Evolutionary conservation across 1,140 invertebrate genomes (phyloP).

Genomic region (Spodoptera litura): DNA sequence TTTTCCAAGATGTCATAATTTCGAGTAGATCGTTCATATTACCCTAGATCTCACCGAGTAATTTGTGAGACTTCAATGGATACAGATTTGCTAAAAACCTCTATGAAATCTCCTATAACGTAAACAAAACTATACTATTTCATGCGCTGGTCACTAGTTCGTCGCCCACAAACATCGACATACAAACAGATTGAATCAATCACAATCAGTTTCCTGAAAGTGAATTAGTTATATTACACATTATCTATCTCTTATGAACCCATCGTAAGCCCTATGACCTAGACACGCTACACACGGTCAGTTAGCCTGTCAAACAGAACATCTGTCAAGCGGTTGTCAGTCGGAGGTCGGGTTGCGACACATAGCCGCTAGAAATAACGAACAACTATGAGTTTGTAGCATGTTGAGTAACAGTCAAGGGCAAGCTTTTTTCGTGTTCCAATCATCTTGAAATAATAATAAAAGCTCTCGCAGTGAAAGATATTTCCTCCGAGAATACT

Average conservation of each 20-base stretch:
- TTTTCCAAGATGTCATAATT: not conserved
- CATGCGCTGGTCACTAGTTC: not conserved
- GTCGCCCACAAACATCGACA: constrained; percentile 10
- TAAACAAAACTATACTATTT: too few species aligned
- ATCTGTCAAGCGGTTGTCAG: constrained; percentile 47
- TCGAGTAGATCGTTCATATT: too few species aligned
- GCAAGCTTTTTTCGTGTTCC: not conserved
- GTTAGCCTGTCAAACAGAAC: constrained; percentile 49
- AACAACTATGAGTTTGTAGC: constrained; percentile 36
- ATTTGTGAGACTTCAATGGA: not conserved
- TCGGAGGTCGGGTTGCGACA: constrained; percentile 50
- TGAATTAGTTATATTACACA: not conserved
- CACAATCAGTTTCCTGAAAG: not conserved
- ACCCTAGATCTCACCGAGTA: too few species aligned
- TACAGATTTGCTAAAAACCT: not conserved
- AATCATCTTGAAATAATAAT: constrained; percentile 6
- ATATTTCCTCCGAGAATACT: not conserved
- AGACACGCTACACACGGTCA: constrained; percentile 42
- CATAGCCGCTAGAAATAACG: constrained; percentile 33
- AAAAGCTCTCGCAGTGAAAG: not conserved
- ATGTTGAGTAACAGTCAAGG: constrained; percentile 13
- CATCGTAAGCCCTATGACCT: not conserved
- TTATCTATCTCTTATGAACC: not conserved
- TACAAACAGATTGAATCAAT: constrained; percentile 1
- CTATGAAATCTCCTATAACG: too few species aligned